Evolutionary conservation across 2,113 vertebrate species (phyloP).

Genomic region (Onychostoma macrolepis): DNA sequence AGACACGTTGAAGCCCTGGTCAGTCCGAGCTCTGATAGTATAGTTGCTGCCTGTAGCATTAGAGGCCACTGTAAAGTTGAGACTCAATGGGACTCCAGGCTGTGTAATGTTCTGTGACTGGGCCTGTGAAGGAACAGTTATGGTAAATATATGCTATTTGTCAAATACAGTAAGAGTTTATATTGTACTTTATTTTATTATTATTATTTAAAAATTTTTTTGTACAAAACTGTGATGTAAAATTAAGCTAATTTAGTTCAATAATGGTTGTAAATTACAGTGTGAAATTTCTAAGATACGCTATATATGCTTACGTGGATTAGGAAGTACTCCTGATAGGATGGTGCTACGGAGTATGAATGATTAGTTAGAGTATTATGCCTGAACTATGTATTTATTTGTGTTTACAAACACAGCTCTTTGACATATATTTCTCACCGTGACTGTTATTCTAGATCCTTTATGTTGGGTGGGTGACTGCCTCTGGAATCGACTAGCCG

Average conservation of each 20-base stretch:
- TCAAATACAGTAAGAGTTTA: too few species aligned
- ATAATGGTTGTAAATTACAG: neutral
- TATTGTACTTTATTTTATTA: too few species aligned
- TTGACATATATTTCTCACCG: neutral
- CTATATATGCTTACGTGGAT: too few species aligned
- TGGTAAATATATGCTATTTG: neutral
- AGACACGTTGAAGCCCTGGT: constrained; percentile 43
- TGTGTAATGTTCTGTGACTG: constrained; percentile 39
- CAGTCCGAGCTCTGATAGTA: constrained; percentile 61
- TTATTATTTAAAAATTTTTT: too few species aligned
- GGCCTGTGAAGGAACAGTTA: constrained; percentile 54
- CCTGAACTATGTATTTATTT: too few species aligned
- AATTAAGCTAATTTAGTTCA: neutral
- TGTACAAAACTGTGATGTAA: neutral
- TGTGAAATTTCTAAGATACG: too few species aligned
- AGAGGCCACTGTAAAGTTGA: constrained; percentile 64
- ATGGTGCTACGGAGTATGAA: too few species aligned
- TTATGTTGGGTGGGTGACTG: constrained; percentile 43
- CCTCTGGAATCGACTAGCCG: constrained; percentile 60
- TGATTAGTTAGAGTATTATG: too few species aligned
- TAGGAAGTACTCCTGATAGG: too few species aligned
- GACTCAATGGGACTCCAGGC: constrained; percentile 54
- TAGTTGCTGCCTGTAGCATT: constrained; percentile 54
- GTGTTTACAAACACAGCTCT: too few species aligned
- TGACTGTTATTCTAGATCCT: neutral